Evolutionary conservation across 1,140 invertebrate species (phyloP), one percentile per base, ranked within the genome.

Genomic region (Hetaerina americana): DNA sequence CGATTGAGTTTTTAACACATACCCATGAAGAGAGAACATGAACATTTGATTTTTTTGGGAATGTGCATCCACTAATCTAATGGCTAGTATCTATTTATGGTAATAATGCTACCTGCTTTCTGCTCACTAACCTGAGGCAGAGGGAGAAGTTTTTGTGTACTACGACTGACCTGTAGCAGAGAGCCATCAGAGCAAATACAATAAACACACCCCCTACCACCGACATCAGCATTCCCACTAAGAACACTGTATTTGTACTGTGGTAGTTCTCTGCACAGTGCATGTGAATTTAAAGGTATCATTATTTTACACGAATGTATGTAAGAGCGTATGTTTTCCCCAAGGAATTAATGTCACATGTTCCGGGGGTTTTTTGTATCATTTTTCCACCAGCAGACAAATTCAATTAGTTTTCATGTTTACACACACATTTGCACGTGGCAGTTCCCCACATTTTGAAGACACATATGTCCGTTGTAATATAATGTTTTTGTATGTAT

Each of bases 121-220:
- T 87, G 88, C 87, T 89, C 89, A 94, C 92, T 94, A 93, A 94
- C 92, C 92, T 94, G 90, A 94, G 90, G 90, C 92, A 94, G 87
- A 94, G 90, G 88, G 91, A 93, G 92, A 93, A 92, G 90, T 93
- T 94, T 92, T 92, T 93, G 92, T 95, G 92, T 89, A 95, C 92
- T 91, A 94, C 92, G 88, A 95, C 92, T 93, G 92, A 95, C 92
- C 95, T 95, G 92, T 98, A 98, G 90, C 96, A 98, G 86, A 97
- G 91, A 87, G 95, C 94, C 89, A 96, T 93, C 86, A 96, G 89
- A 85, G 94, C 93, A 90, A 98, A 96, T 87, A 96, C 89, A 87
- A 97, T 90, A 89, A 97, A 96, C 87, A 97, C 94, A 87, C 93
- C 93, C 87, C 95, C 95, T 88, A 97, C 94, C 87, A 96, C 94